phyloP scores from a whole-genome alignment of 2,888 invertebrate genomes.

The Strigamia crassipes region DNA sequence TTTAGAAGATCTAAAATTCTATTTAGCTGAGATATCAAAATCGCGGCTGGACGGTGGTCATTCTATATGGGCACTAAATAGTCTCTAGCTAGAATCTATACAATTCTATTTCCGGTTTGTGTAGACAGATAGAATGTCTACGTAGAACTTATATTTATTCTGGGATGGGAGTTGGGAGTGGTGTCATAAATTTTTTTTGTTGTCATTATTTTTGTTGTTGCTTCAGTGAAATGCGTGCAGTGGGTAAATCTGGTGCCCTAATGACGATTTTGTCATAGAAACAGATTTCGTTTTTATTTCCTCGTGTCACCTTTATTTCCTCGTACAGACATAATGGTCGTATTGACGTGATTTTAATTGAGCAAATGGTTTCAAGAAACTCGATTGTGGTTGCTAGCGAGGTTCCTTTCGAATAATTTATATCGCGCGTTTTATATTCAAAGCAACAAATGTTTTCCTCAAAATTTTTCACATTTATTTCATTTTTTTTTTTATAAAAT shows the following conservation, averaged over 20 bases:
- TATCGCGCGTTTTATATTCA: background rate
- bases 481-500: too few species aligned
- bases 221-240: background rate
- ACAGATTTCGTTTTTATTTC: background rate
- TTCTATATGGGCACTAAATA: too few species aligned
- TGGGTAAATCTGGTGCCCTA: background rate
- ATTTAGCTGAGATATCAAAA: too few species aligned
- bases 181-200: background rate
- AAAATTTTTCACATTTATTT: too few species aligned
- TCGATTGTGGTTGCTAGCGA: slow-evolving; percentile 10
- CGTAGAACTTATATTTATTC: too few species aligned
- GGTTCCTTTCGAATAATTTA: background rate
- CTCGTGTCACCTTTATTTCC: slow-evolving; percentile 10
- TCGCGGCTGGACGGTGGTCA: too few species aligned
- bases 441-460: slow-evolving; percentile 7
- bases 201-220: background rate
- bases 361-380: slow-evolving; percentile 4
- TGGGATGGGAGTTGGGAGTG: too few species aligned
- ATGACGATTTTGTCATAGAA: background rate
- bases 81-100: too few species aligned
- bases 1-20: too few species aligned
- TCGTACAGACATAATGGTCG: background rate
- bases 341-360: slow-evolving; percentile 10
- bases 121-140: too few species aligned
- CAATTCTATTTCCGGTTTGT: too few species aligned